These are phyloP conservation scores for Petrocephalus microphthalmus DNA, from an alignment of 2,113 vertebrate genomes.

Conservation along the genomic window DNA sequence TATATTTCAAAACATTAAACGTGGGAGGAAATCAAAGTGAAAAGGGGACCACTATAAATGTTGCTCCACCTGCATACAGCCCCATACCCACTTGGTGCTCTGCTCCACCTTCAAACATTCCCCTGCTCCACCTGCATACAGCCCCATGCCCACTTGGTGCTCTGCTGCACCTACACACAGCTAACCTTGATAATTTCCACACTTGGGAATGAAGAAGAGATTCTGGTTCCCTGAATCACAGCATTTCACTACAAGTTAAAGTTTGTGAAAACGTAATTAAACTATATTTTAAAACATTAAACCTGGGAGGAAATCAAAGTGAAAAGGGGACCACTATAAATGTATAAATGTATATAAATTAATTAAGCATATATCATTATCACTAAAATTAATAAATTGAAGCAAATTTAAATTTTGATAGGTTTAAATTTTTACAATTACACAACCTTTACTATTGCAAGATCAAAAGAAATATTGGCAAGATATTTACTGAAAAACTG, in stretches of 20 bases:
- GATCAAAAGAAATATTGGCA: background rate
- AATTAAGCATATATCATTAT: background rate
- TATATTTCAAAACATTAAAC: background rate
- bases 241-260: background rate
- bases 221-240: background rate
- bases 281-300: background rate
- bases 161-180: background rate
- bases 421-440: background rate
- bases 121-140: too few relatives aligned
- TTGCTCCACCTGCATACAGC: background rate
- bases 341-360: too few relatives aligned
- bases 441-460: background rate
- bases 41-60: background rate
- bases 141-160: background rate
- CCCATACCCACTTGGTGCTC: background rate
- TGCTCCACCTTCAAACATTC: background rate
- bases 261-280: background rate
- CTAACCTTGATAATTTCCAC: background rate
- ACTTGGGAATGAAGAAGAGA: background rate
- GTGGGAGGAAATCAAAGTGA: background rate
- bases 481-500: background rate
- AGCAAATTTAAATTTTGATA: background rate
- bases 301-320: background rate
- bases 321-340: background rate
- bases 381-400: background rate